These are phyloP conservation scores for Chorisops tibialis DNA, from an alignment of 2,888 invertebrate species.

Conservation along the genomic window DNA sequence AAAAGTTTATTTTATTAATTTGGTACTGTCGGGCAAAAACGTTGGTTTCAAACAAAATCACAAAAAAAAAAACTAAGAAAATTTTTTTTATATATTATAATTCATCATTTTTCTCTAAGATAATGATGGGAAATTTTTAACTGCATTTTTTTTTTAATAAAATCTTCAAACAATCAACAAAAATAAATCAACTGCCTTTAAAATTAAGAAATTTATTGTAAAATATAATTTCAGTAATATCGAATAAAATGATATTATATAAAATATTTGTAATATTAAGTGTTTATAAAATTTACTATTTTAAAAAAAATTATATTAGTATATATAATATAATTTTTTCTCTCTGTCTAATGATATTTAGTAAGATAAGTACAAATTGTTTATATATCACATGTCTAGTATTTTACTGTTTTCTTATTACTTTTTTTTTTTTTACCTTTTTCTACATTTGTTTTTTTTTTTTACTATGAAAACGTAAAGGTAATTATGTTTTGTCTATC, in stretches of 20 bases:
- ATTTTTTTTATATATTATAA: no score
- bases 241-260: conserved; percentile 5
- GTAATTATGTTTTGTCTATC: no score
- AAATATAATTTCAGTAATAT: not conserved
- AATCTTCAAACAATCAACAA: not conserved
- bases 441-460: not conserved
- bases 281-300: no score
- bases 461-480: not conserved
- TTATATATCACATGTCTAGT: not conserved
- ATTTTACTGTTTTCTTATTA: not conserved
- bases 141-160: no score
- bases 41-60: no score
- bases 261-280: conserved; percentile 16
- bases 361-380: conserved; percentile 10
- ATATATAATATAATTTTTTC: not conserved
- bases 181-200: conserved; percentile 17
- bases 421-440: not conserved
- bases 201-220: not conserved
- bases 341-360: not conserved
- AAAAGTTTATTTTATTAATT: no score
- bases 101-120: no score
- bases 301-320: not conserved
- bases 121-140: no score
- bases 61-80: no score
- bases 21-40: no score